These are phyloP conservation scores for Ceyx melanurus DNA, from an alignment of 2,113 vertebrate genomes.

Conservation along the genomic window DNA sequence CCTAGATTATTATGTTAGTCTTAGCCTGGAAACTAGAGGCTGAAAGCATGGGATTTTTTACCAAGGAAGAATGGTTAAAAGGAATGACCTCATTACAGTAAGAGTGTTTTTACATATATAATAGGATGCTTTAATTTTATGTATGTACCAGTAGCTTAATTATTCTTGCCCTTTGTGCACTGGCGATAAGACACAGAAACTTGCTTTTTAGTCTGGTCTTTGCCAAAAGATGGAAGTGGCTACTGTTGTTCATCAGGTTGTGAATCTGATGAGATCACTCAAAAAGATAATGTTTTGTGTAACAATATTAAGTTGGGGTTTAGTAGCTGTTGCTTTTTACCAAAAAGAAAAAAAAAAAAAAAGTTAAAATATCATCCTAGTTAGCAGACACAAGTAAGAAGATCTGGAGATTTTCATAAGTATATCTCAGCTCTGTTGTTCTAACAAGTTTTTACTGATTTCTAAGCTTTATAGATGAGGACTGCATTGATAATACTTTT, in stretches of 20 bases:
- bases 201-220: neutral
- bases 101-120: constrained; percentile 59
- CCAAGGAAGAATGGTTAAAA: constrained; percentile 96
- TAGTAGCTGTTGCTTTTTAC: neutral
- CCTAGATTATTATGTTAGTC: constrained; percentile 95
- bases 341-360: neutral
- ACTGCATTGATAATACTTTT: neutral
- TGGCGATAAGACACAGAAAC: neutral
- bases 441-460: neutral
- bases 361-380: neutral
- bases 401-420: neutral
- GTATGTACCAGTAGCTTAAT: neutral
- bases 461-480: neutral
- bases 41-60: constrained; percentile 97
- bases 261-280: neutral
- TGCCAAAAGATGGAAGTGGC: neutral
- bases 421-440: neutral
- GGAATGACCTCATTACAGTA: constrained; percentile 97
- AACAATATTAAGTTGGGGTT: neutral
- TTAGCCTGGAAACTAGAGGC: constrained; percentile 97
- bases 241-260: neutral
- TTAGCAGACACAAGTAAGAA: neutral
- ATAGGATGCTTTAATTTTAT: neutral
- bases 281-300: neutral
- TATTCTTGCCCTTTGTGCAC: neutral